Evolutionary conservation across 1,140 invertebrate species (phyloP).

Genomic region (Pseudomyrmex flavicornis): DNA sequence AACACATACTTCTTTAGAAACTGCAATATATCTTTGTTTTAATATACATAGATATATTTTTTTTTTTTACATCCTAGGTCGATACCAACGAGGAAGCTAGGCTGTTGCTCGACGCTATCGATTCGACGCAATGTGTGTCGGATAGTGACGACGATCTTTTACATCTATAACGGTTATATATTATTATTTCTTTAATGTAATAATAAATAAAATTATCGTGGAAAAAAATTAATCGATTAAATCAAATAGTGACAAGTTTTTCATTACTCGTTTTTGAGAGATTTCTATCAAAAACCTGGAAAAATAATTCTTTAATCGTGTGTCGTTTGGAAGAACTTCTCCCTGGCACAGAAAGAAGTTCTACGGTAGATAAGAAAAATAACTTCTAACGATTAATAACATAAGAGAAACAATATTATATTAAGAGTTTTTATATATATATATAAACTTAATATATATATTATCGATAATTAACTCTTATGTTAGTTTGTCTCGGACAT

Average conservation of each 20-base stretch:
- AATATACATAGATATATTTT: neutral
- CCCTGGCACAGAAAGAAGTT: neutral
- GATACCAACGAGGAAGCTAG: conserved; percentile 76
- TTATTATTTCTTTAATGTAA: neutral
- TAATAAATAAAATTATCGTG: no score
- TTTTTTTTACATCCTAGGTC: conserved; percentile 58
- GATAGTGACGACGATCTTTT: conserved; percentile 79
- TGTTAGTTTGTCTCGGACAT: conserved; percentile 36
- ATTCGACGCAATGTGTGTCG: conserved; percentile 74
- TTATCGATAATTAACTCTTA: conserved; percentile 46
- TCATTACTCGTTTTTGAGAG: no score
- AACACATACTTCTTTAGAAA: neutral
- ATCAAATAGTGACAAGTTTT: no score
- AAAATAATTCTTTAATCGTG: no score
- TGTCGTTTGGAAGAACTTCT: neutral
- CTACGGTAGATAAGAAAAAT: neutral
- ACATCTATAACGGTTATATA: conserved; percentile 57
- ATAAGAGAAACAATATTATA: conserved; percentile 46
- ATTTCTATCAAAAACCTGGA: no score
- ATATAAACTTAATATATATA: conserved; percentile 35
- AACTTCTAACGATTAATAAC: conserved; percentile 33
- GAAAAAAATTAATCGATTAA: no score
- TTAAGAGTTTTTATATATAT: conserved; percentile 2
- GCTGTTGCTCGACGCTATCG: conserved; percentile 72
- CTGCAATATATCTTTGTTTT: neutral